Evolutionary conservation across 2,113 vertebrate genomes (phyloP), one percentile per base, ranked within the genome.

Genomic region (Malurus elegans): DNA sequence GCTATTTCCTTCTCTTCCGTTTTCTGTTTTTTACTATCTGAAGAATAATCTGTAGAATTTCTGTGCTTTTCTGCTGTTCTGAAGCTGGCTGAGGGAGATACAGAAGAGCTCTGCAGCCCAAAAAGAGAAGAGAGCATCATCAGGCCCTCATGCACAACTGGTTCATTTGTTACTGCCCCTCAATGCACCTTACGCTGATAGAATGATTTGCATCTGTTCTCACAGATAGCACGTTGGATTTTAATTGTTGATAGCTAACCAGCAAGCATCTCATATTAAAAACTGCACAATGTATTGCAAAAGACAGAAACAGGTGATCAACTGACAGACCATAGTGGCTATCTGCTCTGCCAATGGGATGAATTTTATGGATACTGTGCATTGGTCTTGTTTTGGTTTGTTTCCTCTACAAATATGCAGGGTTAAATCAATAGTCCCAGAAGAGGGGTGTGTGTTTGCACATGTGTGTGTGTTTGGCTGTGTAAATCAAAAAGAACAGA

Each of bases 21-120:
- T 97, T 99, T 99, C 97, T 99, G 99, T 51, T 99, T 99, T 98
- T 99, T 99, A 97, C 98, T 99, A n/a, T 99, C 99, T n/a, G 99
- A 98, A 45, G 99, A 98, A 95, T 98, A 99, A 95, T 99, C 99
- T 50, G 98, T 98, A 14, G 99, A 99, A 97, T 98, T 99, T 95
- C 99, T 98, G 97, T 99, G 99, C 93, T 99, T 99, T 97, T 99
- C 99, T 93, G 98, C 98, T 57, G 98, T 95, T 97, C 99, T 98
- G 96, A 99, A 99, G 98, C 99, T 99, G 95, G 99, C 98, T 72
- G 99, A 99, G 21, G 99, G 99, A 92, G 99, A 99, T 80, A 99
- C 98, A 3, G 99, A 99, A 57, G 99, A 99, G 93, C 99, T 99
- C 99, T 99, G 97, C 20, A 97, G 96, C 78, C 18, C 93, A 38